phyloP scores from a whole-genome alignment of 2,797 vertebrate genomes.

The Semotilus atromaculatus region DNA sequence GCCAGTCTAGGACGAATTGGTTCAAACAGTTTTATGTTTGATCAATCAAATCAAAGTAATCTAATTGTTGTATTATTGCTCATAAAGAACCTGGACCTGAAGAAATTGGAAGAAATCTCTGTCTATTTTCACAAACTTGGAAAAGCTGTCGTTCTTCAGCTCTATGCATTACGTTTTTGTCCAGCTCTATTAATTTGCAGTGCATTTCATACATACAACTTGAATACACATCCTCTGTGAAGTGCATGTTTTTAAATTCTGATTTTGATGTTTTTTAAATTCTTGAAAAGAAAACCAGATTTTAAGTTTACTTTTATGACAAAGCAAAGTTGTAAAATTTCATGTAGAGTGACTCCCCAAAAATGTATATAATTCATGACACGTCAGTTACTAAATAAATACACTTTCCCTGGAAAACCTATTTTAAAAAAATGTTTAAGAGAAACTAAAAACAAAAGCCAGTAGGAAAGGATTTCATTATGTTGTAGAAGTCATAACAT shows the following conservation, averaged over 20 bases:
- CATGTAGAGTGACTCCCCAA: neutral
- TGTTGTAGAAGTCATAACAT: neutral
- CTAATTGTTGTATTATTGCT: neutral
- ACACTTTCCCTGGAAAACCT: neutral
- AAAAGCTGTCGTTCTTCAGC: neutral
- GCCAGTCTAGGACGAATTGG: neutral
- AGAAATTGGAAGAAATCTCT: neutral
- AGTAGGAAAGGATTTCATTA: conserved; percentile 1
- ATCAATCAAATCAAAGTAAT: neutral
- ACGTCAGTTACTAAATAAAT: neutral
- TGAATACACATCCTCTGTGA: neutral
- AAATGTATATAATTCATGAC: neutral
- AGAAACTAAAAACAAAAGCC: neutral
- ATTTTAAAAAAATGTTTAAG: neutral
- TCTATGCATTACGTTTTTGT: neutral
- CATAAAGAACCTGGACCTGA: neutral
- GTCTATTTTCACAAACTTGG: neutral
- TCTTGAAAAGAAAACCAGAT: neutral
- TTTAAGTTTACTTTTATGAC: neutral
- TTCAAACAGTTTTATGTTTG: conserved; percentile 1
- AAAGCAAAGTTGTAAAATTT: neutral
- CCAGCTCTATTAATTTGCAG: neutral
- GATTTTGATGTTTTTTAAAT: neutral
- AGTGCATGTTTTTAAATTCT: neutral
- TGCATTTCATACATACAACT: neutral